Evolutionary conservation across 2,113 vertebrate species (phyloP), one percentile per base, ranked within the genome.

Genomic region (Brachypteracias leptosomus): DNA sequence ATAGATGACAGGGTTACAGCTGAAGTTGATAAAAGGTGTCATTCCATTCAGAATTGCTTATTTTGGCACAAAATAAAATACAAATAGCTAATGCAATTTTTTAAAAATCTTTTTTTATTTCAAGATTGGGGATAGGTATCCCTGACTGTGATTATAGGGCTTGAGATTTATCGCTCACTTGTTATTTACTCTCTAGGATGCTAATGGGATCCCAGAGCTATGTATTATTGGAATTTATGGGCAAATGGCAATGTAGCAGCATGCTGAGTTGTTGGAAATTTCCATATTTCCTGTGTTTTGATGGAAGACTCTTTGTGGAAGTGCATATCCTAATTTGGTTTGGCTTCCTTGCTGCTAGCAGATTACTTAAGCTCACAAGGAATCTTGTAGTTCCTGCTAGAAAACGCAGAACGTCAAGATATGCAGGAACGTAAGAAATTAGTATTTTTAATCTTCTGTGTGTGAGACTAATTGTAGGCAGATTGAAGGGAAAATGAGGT

Each of bases 111-210:
- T 75, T 85, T 85, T 67, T 3, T 18, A 67, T 86, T 82, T 38
- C 38, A 36, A 89, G 51, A 74, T 16, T 55, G 28, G 46, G 67
- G 31, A 70, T 70, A 66, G 55, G 65, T 85, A 80, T 63, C 17
- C 20, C 47, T 89, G 73, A 85, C 77, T 92, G 86, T 95, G 93
- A 94, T 94, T 95, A 85, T 76, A 79, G 52, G 49, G 17, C 31
- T 89, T 81, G 47, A 94, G 84, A 95, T 89, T 91, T 88, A 81
- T 85, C 82, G 61, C 65, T 93, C 28, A 40, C 77, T 95, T 81
- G 76, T 95, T 94, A 91, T 79, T 97, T 95, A 76, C 89, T 76
- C 94, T 94, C 86, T 90, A 79, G 95, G 95, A 82, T 96, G 74
- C 80, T 95, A 91, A 81, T 89, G 71, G 65, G 66, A 82, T 94